Conservation (phyloP, 2,113 vertebrate genomes). For the Myocastor coypus region DNA sequence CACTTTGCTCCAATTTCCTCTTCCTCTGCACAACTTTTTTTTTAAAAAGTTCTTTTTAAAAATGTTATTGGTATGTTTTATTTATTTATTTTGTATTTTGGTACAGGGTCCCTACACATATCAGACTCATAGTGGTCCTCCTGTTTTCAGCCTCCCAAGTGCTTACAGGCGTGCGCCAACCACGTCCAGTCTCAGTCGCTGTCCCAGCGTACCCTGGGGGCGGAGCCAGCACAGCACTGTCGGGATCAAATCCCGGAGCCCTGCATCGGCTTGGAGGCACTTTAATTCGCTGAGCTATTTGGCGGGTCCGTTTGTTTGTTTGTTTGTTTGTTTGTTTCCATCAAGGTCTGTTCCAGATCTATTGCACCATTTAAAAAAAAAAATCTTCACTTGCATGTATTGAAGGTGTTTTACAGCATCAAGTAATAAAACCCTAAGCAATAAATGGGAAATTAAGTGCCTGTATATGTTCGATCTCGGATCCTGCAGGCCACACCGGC, state of each 20-base stretch:
- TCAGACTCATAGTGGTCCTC: no score
- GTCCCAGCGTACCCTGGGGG: no score
- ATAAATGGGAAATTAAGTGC: constrained; percentile 15
- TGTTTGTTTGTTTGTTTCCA: not conserved
- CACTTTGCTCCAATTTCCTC: not conserved
- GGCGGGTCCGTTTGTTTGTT: not conserved
- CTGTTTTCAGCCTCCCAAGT: no score
- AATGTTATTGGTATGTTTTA: not conserved
- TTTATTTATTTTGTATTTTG: not conserved
- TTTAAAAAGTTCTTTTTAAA: no score
- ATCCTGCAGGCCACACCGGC: no score
- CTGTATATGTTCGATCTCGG: not conserved
- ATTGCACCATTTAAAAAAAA: not conserved
- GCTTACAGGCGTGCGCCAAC: no score
- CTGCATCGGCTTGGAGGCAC: no score
- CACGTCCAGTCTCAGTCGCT: no score
- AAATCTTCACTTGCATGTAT: not conserved
- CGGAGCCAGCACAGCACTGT: no score
- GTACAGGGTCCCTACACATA: no score
- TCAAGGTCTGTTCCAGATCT: not conserved
- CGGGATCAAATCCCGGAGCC: no score
- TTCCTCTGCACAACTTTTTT: not conserved
- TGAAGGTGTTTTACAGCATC: not conserved
- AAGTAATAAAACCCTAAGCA: constrained; percentile 14
- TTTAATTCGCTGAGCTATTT: no score